Evolutionary conservation across 2,797 vertebrate species (phyloP), one percentile per base, ranked within the genome.

Genomic region (Galago senegalensis): DNA sequence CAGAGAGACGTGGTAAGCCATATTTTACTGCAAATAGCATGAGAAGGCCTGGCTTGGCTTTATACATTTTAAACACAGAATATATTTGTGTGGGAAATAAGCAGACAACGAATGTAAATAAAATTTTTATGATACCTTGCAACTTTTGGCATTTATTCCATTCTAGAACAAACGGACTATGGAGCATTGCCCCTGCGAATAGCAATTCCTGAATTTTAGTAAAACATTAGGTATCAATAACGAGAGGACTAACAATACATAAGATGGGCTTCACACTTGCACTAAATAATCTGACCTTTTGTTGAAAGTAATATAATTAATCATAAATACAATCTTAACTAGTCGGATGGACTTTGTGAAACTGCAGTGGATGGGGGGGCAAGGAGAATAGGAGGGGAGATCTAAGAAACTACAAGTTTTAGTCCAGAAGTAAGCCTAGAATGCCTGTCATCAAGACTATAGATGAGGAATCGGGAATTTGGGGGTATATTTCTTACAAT

Each of bases 11-110:
- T 93, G 76, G 97, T 79, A 95, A 98, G 99, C 99, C 99, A 99
- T 99, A 99, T 99, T 99, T 99, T 99, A 99, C 98, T 96, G 98
- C 98, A 99, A 99, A 99, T 99, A 99, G 99, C 99, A 99, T 99
- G 99, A 99, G 99, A 99, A 99, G 98, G 97, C 95, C 97, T 98
- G 67, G 95, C 98, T 98, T 43, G 94, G 97, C 98, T 98, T 98
- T 98, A 96, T 96, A 98, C 93, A 98, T 98, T 98, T 98, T 98
- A 98, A 98, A 98, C 98, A 98, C 98, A 98, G 98, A 98, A 98
- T 99, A 98, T 98, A 98, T 99, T 98, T 98, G 95, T 98, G 98
- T 98, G 98, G 98, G 98, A 99, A 99, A 98, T 96, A 97, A 97
- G 90, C 76, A 96, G 88, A 98, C 97, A 98, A 97, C 97, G 85